Percentiles rank a stretch among this genome's conserved stretches.
phyloP scores from a whole-genome alignment of 2,888 invertebrate genomes.

The Zonitis immaculata region DNA sequence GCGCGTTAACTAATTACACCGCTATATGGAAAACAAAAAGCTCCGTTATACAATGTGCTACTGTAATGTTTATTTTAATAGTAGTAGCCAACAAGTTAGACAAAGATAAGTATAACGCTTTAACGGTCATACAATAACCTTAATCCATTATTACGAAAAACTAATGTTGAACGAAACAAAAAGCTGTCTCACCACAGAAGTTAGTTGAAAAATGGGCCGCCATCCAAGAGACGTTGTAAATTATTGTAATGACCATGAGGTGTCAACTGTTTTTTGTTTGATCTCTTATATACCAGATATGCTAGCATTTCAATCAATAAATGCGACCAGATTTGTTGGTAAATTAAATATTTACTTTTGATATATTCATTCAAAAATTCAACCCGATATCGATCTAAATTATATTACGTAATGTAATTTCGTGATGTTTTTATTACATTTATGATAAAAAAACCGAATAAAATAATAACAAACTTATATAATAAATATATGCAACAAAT shows the following conservation, averaged over 20 bases:
- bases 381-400: too few species aligned
- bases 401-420: too few species aligned
- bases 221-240: slow-evolving; percentile 31
- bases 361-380: too few species aligned
- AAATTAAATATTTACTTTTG: too few species aligned
- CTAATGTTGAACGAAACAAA: slow-evolving; percentile 35
- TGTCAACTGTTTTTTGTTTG: slow-evolving; percentile 24
- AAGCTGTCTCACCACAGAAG: slow-evolving; percentile 28
- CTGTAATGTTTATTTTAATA: slow-evolving; percentile 28
- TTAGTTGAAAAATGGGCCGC: slow-evolving; percentile 29
- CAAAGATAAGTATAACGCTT: slow-evolving; percentile 8
- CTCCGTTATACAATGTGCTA: slow-evolving; percentile 20
- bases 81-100: not conserved
- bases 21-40: slow-evolving; percentile 27
- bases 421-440: not conserved
- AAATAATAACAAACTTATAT: not conserved
- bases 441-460: not conserved
- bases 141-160: slow-evolving; percentile 40
- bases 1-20: slow-evolving; percentile 27
- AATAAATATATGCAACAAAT: not conserved
- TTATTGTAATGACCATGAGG: slow-evolving; percentile 33
- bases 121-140: slow-evolving; percentile 33
- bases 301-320: slow-evolving; percentile 18
- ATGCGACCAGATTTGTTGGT: slow-evolving; percentile 12
- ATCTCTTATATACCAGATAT: slow-evolving; percentile 19